Conservation (phyloP, 2,888 invertebrate species). For the Apodemia mormo region DNA sequence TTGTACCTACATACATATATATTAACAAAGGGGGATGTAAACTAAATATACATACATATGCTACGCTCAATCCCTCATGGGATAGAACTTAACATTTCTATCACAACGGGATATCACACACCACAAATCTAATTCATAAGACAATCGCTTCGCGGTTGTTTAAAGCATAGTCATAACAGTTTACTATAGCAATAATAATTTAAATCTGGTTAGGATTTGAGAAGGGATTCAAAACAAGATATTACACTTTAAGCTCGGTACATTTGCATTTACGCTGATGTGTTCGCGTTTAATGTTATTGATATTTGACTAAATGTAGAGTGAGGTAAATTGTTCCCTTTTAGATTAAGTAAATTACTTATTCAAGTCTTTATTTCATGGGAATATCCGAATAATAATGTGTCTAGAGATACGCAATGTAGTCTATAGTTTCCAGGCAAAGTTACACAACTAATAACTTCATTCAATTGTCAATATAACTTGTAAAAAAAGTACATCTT, state of each 20-base stretch:
- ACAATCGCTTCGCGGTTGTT: constrained; percentile 63
- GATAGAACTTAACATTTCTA: constrained; percentile 33
- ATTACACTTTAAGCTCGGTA: constrained; percentile 54
- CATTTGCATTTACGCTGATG: constrained; percentile 57
- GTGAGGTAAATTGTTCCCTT: constrained; percentile 15
- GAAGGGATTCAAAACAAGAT: constrained; percentile 60
- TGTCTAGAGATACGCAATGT: too few relatives aligned
- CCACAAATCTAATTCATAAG: constrained; percentile 40
- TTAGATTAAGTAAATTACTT: background rate
- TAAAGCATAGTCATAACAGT: constrained; percentile 73
- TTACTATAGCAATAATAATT: constrained; percentile 77
- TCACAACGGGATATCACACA: constrained; percentile 53
- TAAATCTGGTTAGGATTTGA: constrained; percentile 59
- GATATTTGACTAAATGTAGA: constrained; percentile 54
- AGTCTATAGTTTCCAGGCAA: too few relatives aligned
- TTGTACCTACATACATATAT: too few relatives aligned
- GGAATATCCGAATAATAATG: too few relatives aligned
- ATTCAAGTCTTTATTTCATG: background rate
- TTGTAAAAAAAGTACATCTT: too few relatives aligned
- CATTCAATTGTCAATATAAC: too few relatives aligned
- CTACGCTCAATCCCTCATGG: too few relatives aligned
- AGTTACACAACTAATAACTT: too few relatives aligned
- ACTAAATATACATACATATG: too few relatives aligned
- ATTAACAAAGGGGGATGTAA: too few relatives aligned
- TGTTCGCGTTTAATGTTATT: constrained; percentile 45